phyloP scores from a whole-genome alignment of 2,113 vertebrate species.

The Isurus oxyrinchus region DNA sequence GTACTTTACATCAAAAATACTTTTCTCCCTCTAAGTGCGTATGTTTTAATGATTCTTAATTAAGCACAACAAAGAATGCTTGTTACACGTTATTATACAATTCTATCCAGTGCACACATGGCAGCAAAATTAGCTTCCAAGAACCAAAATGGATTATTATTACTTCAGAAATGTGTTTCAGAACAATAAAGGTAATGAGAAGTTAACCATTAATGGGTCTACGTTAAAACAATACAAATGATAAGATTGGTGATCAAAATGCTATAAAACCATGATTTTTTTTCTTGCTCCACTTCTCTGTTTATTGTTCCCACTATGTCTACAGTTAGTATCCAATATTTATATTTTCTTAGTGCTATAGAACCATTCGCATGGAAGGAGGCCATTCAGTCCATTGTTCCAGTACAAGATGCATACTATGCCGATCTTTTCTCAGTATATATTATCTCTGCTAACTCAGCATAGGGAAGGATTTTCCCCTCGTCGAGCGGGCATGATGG shows the following conservation, averaged over 20 bases:
- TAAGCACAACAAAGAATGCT: not conserved
- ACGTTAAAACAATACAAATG: conserved; percentile 26
- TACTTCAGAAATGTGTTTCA: conserved; percentile 24
- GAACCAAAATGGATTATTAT: conserved; percentile 29
- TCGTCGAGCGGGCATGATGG: too few species aligned
- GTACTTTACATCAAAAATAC: not conserved
- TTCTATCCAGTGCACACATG: not conserved
- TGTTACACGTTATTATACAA: not conserved
- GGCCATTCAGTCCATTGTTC: not conserved
- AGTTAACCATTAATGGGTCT: conserved; percentile 1
- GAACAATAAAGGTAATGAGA: not conserved
- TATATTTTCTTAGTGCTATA: not conserved
- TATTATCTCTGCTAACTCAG: not conserved
- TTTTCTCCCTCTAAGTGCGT: not conserved
- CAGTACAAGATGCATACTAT: not conserved
- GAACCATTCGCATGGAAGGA: not conserved
- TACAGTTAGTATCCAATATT: not conserved
- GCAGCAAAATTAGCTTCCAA: not conserved
- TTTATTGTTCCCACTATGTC: not conserved
- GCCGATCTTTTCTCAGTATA: not conserved
- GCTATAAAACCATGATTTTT: not conserved
- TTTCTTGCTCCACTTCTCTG: not conserved
- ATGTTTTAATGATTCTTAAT: conserved; percentile 32
- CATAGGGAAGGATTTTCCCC: too few species aligned
- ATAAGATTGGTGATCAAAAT: not conserved